A percentile compares a stretch with the other conserved stretches of the same genome.
Evolutionary conservation across 2,113 vertebrate genomes (phyloP).

Genomic region (pig (Sus scrofa)): T2T-Sscrofa CM000830.6:116915001-116915500

Average conservation of each 20-base stretch:
- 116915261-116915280: not conserved
- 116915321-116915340: not conserved
- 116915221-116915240: not conserved
- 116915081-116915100: not conserved
- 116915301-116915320: not conserved
- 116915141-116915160: constrained; percentile 1
- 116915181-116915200: not conserved
- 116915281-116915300: not conserved
- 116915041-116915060: not conserved
- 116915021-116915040: not conserved
- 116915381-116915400: constrained; percentile 18
- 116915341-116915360: not conserved
- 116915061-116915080: constrained; percentile 21
- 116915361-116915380: constrained; percentile 8
- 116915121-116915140: constrained; percentile 33
- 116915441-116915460: not conserved
- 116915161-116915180: not conserved
- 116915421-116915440: constrained; percentile 38
- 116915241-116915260: not conserved
- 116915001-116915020: not conserved
- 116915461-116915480: constrained; percentile 62
- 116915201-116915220: constrained; percentile 13
- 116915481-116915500: constrained; percentile 72
- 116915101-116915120: not conserved
- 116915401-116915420: constrained; percentile 29